Base-by-base conservation (phyloP, 2,113 vertebrate genomes). In the Forbesichthys papilliferus region DNA sequence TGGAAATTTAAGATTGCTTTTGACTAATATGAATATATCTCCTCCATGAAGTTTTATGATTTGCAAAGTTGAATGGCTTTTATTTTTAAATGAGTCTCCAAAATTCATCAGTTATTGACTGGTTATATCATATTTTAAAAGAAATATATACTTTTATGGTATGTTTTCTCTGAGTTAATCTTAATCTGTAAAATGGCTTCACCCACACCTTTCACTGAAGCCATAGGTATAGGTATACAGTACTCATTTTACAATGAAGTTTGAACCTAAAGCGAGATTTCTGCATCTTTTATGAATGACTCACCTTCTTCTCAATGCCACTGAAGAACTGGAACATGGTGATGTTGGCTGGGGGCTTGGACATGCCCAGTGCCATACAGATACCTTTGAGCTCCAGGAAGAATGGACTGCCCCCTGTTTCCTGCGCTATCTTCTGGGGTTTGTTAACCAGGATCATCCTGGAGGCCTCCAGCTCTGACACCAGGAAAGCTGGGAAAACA, bases 241-340 rank as follows among this genome's bases (percentile, higher is more conserved):
- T 61, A 61, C 13, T 14, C 57, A 33, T 59, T 33, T 59, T 3
- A 18, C 14, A 60, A 36, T 33, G 27, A 3, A 16, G 12, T 46
- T 61, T 42, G 36, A 42, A 42, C 36, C 36, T 62, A 1, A 55
- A 65, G 54, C 9, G 10, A 13, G 1, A 13, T 12, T 13, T 49
- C 61, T 1, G 51, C 12, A 36, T 33, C 7, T 20, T 18, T 16
- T 0, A 14, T 20, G 14, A 68, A 5, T 16, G 9, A 71, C 84
- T 62, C 46, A 98, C 98, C 91, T 99, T 99, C 92, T 99, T 99
- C 88, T 99, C 96, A 79, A 99, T 99, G 63, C 98, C 98, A 64
- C 94, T 98, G 91, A 99, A 99, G 91, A 99, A 99, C 91, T 99
- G 98, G 92, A 99, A 97, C 96, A 99, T 98, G 47, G 95, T 95